Conservation (phyloP, 1,140 invertebrate species). For the Neodiprion pinetum region DNA sequence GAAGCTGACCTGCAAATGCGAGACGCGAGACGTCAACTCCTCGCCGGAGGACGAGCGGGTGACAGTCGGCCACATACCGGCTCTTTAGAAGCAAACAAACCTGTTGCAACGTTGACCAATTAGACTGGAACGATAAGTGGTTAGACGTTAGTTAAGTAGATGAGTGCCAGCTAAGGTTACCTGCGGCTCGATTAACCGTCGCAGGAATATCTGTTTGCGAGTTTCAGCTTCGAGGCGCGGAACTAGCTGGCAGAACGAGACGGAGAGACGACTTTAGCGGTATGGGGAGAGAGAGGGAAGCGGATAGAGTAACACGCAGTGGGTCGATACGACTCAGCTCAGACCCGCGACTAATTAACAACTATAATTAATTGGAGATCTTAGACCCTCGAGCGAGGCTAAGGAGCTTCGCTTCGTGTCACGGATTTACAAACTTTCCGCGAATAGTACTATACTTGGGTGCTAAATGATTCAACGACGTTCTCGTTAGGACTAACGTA, state of each 20-base stretch:
- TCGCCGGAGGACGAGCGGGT: neutral
- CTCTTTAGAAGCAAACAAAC: conserved; percentile 12
- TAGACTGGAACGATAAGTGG: conserved; percentile 22
- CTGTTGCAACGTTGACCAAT: conserved; percentile 21
- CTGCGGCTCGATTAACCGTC: conserved; percentile 4
- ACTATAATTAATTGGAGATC: conserved; percentile 36
- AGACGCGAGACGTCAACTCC: neutral
- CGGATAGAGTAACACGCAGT: conserved; percentile 12
- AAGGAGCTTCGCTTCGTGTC: conserved; percentile 6
- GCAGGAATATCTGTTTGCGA: neutral
- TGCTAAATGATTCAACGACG: conserved; percentile 12
- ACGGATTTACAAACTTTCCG: conserved; percentile 9
- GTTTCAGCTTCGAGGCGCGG: neutral
- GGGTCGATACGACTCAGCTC: conserved; percentile 32
- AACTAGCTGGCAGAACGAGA: neutral
- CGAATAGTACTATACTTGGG: conserved; percentile 5
- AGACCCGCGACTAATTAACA: conserved; percentile 33
- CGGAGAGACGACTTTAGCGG: neutral
- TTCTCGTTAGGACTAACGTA: conserved; percentile 9
- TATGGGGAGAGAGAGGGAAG: no score
- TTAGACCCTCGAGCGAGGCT: conserved; percentile 20
- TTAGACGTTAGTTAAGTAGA: conserved; percentile 20
- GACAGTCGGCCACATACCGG: neutral
- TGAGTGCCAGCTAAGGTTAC: conserved; percentile 6
- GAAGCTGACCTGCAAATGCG: neutral